A percentile compares a stretch with the other conserved stretches of the same genome.
phyloP scores from a whole-genome alignment of 1,140 invertebrate genomes.

The Proales similis region DNA sequence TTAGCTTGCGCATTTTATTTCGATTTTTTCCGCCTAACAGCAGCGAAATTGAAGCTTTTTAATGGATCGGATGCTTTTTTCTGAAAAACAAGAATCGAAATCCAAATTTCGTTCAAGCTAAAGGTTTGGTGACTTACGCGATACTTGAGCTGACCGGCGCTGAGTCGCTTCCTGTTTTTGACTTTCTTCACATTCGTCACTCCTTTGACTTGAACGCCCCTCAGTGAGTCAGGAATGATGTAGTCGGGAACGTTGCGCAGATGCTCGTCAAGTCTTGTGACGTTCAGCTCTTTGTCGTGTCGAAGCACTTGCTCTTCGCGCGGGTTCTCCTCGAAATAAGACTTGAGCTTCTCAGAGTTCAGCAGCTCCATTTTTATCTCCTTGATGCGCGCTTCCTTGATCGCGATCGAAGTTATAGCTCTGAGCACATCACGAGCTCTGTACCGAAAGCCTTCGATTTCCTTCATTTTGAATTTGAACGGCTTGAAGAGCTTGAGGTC shows the following conservation, averaged over 20 bases:
- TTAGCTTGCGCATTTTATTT: no score
- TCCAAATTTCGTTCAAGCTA: not conserved
- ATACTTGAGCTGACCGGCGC: constrained; percentile 16
- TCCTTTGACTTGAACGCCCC: constrained; percentile 36
- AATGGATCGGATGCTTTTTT: constrained; percentile 22
- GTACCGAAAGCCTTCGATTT: constrained; percentile 90
- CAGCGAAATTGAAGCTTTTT: constrained; percentile 34
- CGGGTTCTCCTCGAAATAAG: constrained; percentile 44
- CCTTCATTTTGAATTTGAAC: constrained; percentile 85
- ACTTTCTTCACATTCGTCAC: constrained; percentile 3
- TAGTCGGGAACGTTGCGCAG: constrained; percentile 30
- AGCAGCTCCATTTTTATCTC: constrained; percentile 92
- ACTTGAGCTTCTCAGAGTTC: constrained; percentile 83
- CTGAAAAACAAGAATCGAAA: not conserved
- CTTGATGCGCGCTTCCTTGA: constrained; percentile 81
- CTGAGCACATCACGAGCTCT: constrained; percentile 83
- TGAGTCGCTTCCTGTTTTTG: constrained; percentile 32
- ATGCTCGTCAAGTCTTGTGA: constrained; percentile 31
- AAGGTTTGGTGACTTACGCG: not conserved
- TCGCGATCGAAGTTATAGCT: constrained; percentile 80
- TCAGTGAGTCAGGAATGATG: constrained; percentile 22
- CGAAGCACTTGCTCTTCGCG: constrained; percentile 22
- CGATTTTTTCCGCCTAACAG: constrained; percentile 27
- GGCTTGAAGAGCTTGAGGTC: constrained; percentile 59
- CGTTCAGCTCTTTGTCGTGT: constrained; percentile 31